These are phyloP conservation scores for Ianthella basta DNA, from an alignment of 37 sponge, comb jelly and placozoan genomes.

Conservation along the genomic window DNA sequence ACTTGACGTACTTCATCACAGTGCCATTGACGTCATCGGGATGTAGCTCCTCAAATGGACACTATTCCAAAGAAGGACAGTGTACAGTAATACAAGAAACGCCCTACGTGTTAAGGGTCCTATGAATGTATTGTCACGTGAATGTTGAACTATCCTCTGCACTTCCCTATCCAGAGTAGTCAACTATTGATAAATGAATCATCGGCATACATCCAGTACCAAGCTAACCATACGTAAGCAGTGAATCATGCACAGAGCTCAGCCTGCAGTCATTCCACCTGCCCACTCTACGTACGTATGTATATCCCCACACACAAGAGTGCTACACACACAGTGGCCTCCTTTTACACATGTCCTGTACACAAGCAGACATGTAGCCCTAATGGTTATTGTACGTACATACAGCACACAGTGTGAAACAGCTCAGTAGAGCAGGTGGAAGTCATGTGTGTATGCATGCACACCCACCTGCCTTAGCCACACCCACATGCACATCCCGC, in stretches of 20 bases:
- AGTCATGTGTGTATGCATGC: not conserved
- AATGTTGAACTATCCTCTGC: too few species aligned
- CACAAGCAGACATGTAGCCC: not conserved
- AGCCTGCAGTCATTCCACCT: too few species aligned
- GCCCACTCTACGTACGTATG: not conserved
- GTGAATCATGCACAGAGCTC: too few species aligned
- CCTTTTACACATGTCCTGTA: not conserved
- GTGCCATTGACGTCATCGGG: conserved; percentile 78
- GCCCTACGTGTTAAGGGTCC: too few species aligned
- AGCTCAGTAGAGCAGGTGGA: not conserved
- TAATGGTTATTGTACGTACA: not conserved
- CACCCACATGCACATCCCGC: not conserved
- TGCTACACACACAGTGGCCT: not conserved
- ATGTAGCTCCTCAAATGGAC: conserved; percentile 74
- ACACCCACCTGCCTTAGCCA: not conserved
- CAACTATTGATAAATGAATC: too few species aligned
- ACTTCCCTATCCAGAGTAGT: too few species aligned
- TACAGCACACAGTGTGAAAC: not conserved
- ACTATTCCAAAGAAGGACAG: conserved; percentile 19
- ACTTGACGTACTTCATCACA: conserved; percentile 86
- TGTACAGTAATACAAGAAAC: too few species aligned
- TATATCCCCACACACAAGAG: not conserved
- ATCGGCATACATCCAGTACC: too few species aligned
- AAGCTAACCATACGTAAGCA: too few species aligned
- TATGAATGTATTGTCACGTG: not conserved